Base-by-base conservation (phyloP, 2,888 invertebrate genomes). In the Ophioninae sp. region DNA sequence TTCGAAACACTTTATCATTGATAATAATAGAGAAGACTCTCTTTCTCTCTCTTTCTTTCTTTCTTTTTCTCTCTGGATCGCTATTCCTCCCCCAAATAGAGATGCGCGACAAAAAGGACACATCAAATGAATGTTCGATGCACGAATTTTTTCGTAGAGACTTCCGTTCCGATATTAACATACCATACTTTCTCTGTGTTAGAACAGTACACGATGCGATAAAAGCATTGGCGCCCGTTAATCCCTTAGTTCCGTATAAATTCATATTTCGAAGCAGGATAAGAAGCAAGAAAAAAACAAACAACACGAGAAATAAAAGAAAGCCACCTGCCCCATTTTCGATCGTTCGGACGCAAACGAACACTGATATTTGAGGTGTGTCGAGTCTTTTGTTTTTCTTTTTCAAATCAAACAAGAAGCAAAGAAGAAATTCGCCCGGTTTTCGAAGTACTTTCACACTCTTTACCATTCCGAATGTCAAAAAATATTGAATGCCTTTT, bases 401-500 rank as follows among this genome's bases (percentile, higher is more conserved):
- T 77, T 37, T 37, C 23, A 17, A 23, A 37, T 61, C 10, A 44
- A 65, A 71, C 37, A 44, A 37, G 71, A 61, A 20, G 39, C n/a
- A 74, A 65, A 20, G 51, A 20, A 37, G 41, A 82, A 75, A 83
- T 63, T 10, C 39, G 75, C 58, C 56, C 51, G 51, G 51, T 37
- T 71, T n/a, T 37, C 59, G 59, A 82, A 59, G 71, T 65, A 69
- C 71, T 71, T 74, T 59, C 59, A 80, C 64, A 73, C 69, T 82
- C 81, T 61, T 71, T 85, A 75, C 72, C 59, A 59, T 81, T 51
- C 6, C 79, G 71, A 79, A 77, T 77, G 37, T 59, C 37, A 71
- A 87, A 30, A 30, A 88, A 89, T 89, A 90, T 90, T 90, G 86
- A 90, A 88, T 87, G 86, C 81, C 72, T 85, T 85, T 90, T 87